Evolutionary conservation across 2,797 vertebrate genomes (phyloP).

Genomic region (Adrianichthys oophorus): DNA sequence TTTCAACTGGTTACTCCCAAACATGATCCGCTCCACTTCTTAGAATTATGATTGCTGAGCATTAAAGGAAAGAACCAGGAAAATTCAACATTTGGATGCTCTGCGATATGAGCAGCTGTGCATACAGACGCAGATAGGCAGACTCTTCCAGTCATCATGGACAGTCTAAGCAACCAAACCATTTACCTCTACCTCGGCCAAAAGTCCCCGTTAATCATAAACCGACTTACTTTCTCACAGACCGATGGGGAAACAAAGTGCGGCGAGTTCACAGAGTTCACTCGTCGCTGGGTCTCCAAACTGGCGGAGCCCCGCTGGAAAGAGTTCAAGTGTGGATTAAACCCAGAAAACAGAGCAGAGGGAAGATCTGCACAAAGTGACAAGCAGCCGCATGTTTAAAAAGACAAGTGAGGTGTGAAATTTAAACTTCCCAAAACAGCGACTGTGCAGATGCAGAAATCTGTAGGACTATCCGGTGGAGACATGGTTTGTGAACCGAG

Average conservation of each 20-base stretch:
- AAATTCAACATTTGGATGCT: constrained; percentile 71
- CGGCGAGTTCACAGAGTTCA: constrained; percentile 40
- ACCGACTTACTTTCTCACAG: constrained; percentile 14
- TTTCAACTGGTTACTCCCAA: constrained; percentile 51
- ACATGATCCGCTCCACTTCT: constrained; percentile 30
- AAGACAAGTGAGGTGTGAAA: constrained; percentile 22
- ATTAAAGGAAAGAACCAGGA: constrained; percentile 43
- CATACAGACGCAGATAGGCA: constrained; percentile 26
- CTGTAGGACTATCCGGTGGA: too few relatives aligned
- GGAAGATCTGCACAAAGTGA: constrained; percentile 42
- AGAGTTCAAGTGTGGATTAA: constrained; percentile 58
- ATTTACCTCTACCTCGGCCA: neutral
- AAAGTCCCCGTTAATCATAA: constrained; percentile 31
- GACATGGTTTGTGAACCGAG: too few relatives aligned
- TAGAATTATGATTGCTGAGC: constrained; percentile 28
- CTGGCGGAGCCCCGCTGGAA: constrained; percentile 45
- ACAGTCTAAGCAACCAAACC: neutral
- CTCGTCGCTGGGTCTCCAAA: constrained; percentile 12
- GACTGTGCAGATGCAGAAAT: neutral
- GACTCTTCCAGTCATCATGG: neutral
- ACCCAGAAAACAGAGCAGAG: constrained; percentile 45
- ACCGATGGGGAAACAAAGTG: constrained; percentile 40
- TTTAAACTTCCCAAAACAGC: constrained; percentile 3
- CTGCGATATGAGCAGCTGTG: constrained; percentile 29
- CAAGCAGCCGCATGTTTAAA: constrained; percentile 26